These are phyloP conservation scores for Drosophila buzzatii DNA, from an alignment of 2,888 invertebrate species.

Conservation along the genomic window DNA sequence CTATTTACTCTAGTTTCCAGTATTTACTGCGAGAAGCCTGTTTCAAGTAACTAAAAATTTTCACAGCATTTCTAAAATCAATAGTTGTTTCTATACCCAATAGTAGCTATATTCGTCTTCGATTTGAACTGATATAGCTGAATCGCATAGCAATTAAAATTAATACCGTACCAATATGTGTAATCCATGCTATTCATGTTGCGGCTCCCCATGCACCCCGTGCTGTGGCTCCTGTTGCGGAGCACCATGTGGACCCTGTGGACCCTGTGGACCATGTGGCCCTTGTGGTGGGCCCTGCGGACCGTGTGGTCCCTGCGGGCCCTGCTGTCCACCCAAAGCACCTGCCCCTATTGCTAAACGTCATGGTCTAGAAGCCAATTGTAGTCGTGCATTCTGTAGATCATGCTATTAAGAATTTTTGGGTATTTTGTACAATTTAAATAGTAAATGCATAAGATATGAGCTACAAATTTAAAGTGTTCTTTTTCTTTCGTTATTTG, in stretches of 20 bases:
- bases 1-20: neutral
- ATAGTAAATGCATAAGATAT: conserved; percentile 6
- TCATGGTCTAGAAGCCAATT: conserved; percentile 20
- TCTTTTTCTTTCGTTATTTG: neutral
- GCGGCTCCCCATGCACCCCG: conserved; percentile 26
- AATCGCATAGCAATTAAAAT: neutral
- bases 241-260: conserved; percentile 24
- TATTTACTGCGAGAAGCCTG: neutral
- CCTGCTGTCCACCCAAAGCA: conserved; percentile 17
- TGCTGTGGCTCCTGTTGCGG: conserved; percentile 36
- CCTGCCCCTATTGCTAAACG: conserved; percentile 4
- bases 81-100: conserved; percentile 1
- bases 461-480: neutral
- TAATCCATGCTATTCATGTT: conserved; percentile 42
- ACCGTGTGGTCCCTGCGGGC: conserved; percentile 17
- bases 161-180: conserved; percentile 41
- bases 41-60: neutral
- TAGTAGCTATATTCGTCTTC: neutral
- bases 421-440: conserved; percentile 2
- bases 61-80: conserved; percentile 6
- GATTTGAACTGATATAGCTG: neutral
- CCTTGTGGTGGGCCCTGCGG: conserved; percentile 28
- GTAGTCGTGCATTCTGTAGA: conserved; percentile 6
- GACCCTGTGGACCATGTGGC: conserved; percentile 25
- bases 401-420: conserved; percentile 5